These are phyloP conservation scores for Amphilophus citrinellus DNA, from an alignment of 2,113 vertebrate genomes.

Conservation along the genomic window DNA sequence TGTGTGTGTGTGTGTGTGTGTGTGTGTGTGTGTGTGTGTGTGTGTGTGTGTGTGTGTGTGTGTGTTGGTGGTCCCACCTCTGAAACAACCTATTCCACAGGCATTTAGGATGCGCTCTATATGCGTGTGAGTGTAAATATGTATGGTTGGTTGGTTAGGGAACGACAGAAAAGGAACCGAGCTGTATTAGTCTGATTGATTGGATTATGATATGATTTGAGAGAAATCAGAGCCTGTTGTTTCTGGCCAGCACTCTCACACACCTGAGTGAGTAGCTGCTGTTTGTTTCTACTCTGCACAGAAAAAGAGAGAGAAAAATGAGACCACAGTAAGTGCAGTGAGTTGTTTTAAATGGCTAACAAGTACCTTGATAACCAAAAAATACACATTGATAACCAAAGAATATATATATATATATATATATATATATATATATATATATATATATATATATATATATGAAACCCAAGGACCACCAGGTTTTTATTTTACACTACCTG, in stretches of 20 bases:
- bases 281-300: not conserved
- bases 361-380: not conserved
- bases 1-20: not conserved
- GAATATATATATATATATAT: too few species aligned
- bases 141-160: conserved; percentile 59
- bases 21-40: not conserved
- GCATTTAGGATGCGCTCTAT: conserved; percentile 65
- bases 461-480: not conserved
- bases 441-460: too few species aligned
- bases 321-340: not conserved
- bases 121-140: conserved; percentile 61
- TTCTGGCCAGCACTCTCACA: conserved; percentile 16
- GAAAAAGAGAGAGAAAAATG: not conserved
- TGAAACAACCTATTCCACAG: conserved; percentile 68
- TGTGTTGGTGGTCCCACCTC: conserved; percentile 48
- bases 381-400: not conserved
- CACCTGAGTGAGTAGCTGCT: conserved; percentile 30
- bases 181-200: conserved; percentile 73
- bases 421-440: too few species aligned
- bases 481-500: conserved; percentile 26
- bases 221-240: conserved; percentile 62
- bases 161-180: conserved; percentile 53
- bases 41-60: too few species aligned
- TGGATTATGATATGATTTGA: conserved; percentile 76
- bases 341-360: not conserved